Base-by-base conservation (phyloP, 53 echinoderm and acorn worm genomes). In the Hippasteria phrygiana region DNA sequence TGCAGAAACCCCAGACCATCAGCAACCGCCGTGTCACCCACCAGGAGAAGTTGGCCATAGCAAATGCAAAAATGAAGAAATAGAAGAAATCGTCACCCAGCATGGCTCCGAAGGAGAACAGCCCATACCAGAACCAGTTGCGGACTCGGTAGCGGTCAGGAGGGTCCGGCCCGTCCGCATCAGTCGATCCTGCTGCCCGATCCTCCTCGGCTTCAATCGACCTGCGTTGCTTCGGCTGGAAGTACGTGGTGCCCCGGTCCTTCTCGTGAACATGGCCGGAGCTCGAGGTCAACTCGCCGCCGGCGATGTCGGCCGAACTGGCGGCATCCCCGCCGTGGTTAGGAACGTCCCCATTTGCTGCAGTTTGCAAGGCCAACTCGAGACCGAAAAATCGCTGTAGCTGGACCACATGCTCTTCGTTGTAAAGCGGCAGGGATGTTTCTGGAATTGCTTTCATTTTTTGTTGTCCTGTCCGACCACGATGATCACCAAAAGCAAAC, bases 31-130 rank as follows among this genome's bases (percentile, higher is more conserved):
- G 90, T 31, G 93, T 92, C 27, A 96, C 77, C 87, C 93, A 89
- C 41, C 83, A 71, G 24, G 93, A 93, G 12, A 96, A 28, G 55
- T 95, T 95, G 85, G 75, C 93, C 62, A 89, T 74, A 83, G 89
- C 88, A 78, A 96, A 96, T n/a, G 27, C 88, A 84, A 71, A 91
- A 32, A 95, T 78, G 37, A 93, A 90, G 92, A 85, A 93, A 71
- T 94, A 96, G 70, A 96, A 96, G 12, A 88, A 75, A 45, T 96
- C 93, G 51, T 96, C 95, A 38, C 96, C 96, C 16, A 96, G 87
- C 43, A 75, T 14, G 29, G 96, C 96, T 62, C 95, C 96, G 62
- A 95, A 90, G 9, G 74, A 80, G 64, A 96, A 96, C 3, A 96
- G 47, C 34, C 89, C 83, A 41, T 95, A 93, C 96, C 96, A 96